phyloP scores from a whole-genome alignment of 2,113 vertebrate genomes.

The Myrmecophaga tridactyla region DNA sequence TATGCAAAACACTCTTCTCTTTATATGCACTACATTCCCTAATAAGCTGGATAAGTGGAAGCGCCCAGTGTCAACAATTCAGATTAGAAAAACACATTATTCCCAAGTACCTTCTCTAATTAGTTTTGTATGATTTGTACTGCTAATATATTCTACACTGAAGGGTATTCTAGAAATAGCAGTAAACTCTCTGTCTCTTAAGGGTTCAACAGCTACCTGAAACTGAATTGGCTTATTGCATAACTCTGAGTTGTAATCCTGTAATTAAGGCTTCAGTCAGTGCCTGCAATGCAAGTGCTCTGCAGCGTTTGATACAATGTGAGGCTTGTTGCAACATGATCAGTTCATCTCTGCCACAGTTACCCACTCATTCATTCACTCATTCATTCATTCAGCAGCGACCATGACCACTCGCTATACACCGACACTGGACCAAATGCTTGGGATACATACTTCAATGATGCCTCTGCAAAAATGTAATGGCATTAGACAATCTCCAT shows the following conservation, averaged over 20 bases:
- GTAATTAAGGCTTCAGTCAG: background rate
- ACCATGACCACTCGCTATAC: background rate
- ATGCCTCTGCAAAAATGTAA: background rate
- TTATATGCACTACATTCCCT: background rate
- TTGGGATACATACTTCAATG: background rate
- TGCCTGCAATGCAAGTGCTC: background rate
- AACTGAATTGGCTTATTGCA: background rate
- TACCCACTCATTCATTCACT: no score
- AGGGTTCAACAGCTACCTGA: background rate
- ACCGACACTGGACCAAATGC: background rate
- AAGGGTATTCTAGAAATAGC: conserved; percentile 21
- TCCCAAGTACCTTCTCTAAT: conserved; percentile 24
- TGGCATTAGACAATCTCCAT: background rate
- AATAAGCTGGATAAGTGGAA: background rate
- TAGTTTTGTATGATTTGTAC: background rate
- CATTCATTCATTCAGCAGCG: background rate
- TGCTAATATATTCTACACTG: background rate
- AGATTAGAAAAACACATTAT: conserved; percentile 10
- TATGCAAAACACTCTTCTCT: background rate
- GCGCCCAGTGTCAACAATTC: background rate
- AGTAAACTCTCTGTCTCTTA: background rate
- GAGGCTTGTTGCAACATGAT: background rate
- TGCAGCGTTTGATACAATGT: background rate
- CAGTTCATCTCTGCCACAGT: background rate
- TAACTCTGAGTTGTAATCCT: background rate